Conservation (phyloP, 2,888 invertebrate species). For the Drosophila subsilvestris region DNA sequence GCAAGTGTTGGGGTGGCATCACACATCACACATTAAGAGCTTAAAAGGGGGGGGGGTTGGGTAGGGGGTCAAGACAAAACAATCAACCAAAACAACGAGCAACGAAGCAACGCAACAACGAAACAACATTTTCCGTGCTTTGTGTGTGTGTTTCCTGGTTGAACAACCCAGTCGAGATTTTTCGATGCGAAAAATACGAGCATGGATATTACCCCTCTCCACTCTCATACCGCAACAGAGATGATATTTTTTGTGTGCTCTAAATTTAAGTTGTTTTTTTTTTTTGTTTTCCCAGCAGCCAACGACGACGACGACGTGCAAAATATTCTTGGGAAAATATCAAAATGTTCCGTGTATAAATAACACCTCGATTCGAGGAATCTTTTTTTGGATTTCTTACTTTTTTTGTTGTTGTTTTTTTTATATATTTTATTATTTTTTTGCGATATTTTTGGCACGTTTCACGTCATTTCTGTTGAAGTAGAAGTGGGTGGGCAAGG, state of each 20-base stretch:
- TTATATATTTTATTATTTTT: neutral
- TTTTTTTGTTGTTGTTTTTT: neutral
- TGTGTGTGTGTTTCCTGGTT: constrained; percentile 13
- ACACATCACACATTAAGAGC: neutral
- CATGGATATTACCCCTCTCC: no score
- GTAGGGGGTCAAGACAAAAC: neutral
- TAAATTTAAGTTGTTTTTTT: constrained; percentile 16
- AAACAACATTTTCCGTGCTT: no score
- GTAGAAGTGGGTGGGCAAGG: neutral
- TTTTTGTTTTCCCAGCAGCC: neutral
- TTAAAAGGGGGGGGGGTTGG: neutral
- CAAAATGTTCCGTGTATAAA: neutral
- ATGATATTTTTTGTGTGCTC: constrained; percentile 2
- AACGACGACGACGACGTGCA: no score
- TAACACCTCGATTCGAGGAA: neutral
- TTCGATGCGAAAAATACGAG: constrained; percentile 13
- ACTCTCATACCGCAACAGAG: neutral
- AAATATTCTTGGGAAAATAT: neutral
- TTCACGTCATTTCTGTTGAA: constrained; percentile 30
- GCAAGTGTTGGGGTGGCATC: neutral
- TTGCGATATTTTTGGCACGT: constrained; percentile 39
- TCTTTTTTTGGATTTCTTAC: neutral
- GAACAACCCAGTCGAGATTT: constrained; percentile 14
- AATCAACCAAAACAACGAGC: constrained; percentile 18
- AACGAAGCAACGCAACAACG: constrained; percentile 8